Conservation (phyloP, 2,113 vertebrate genomes). For the Apodemus speciosus region DNA sequence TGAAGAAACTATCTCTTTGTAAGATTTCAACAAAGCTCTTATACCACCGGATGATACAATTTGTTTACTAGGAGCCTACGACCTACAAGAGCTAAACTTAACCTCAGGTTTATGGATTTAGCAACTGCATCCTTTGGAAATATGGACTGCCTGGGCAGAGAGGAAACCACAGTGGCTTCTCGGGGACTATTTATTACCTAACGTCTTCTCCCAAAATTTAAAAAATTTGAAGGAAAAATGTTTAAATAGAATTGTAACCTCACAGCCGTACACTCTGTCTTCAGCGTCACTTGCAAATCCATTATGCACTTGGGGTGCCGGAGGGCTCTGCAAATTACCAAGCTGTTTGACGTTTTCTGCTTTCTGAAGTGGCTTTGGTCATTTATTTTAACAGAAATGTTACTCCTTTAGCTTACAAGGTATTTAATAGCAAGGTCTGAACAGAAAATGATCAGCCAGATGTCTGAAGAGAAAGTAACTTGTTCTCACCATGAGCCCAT, state of each 20-base stretch:
- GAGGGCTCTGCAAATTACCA: conserved; percentile 71
- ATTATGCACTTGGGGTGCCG: conserved; percentile 75
- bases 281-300: conserved; percentile 61
- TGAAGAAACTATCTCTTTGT: conserved; percentile 36
- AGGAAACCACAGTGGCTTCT: conserved; percentile 56
- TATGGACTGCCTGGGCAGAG: conserved; percentile 43
- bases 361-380: conserved; percentile 76
- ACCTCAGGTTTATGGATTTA: conserved; percentile 46
- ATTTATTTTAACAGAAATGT: conserved; percentile 77
- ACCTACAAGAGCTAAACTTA: conserved; percentile 32
- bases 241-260: conserved; percentile 71
- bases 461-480: conserved; percentile 65
- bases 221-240: conserved; percentile 41
- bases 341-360: conserved; percentile 70
- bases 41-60: conserved; percentile 27
- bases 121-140: conserved; percentile 22
- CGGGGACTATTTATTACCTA: conserved; percentile 61
- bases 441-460: conserved; percentile 54
- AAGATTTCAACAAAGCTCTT: conserved; percentile 23
- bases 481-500: conserved; percentile 56
- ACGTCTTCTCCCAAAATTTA: conserved; percentile 45
- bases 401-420: conserved; percentile 66
- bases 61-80: not conserved
- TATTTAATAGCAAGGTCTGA: conserved; percentile 55
- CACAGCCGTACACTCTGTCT: conserved; percentile 63